A percentile compares a stretch with the other conserved stretches of the same genome.
Conservation (phyloP, 2,888 invertebrate genomes). For the Allolobophora icterica region DNA sequence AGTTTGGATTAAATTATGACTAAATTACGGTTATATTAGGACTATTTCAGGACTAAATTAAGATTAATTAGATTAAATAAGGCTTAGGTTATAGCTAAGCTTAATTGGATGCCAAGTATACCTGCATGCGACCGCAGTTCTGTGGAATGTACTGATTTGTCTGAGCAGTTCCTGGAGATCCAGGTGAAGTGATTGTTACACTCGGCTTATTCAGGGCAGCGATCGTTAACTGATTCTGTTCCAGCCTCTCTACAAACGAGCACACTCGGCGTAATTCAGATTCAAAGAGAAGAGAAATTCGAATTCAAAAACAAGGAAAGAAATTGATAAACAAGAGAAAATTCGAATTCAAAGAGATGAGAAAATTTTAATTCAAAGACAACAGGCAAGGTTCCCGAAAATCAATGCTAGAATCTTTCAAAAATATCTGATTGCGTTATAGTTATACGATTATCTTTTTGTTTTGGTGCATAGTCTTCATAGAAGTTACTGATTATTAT, state of each 20-base stretch:
- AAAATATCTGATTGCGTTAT: too few species aligned
- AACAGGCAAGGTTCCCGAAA: too few species aligned
- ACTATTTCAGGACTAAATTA: background rate
- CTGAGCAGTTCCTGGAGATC: constrained; percentile 75
- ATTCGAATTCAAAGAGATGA: too few species aligned
- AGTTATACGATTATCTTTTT: too few species aligned
- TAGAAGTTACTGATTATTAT: too few species aligned
- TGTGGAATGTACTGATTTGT: constrained; percentile 61
- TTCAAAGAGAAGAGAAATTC: too few species aligned
- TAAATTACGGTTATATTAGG: background rate
- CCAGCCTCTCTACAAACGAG: background rate
- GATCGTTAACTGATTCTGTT: background rate
- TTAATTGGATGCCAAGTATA: constrained; percentile 62
- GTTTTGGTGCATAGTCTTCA: too few species aligned
- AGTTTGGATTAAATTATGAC: background rate
- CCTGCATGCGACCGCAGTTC: constrained; percentile 77
- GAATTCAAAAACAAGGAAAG: too few species aligned
- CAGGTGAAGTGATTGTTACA: constrained; percentile 91
- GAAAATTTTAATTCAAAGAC: too few species aligned
- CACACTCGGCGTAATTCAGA: background rate
- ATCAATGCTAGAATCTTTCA: too few species aligned
- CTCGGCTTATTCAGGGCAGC: constrained; percentile 71
- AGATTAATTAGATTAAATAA: background rate
- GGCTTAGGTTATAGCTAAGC: too few species aligned
- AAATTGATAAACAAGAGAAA: too few species aligned